Evolutionary conservation across 2,113 vertebrate species (phyloP).

Genomic region (Oreochromis niloticus): DNA sequence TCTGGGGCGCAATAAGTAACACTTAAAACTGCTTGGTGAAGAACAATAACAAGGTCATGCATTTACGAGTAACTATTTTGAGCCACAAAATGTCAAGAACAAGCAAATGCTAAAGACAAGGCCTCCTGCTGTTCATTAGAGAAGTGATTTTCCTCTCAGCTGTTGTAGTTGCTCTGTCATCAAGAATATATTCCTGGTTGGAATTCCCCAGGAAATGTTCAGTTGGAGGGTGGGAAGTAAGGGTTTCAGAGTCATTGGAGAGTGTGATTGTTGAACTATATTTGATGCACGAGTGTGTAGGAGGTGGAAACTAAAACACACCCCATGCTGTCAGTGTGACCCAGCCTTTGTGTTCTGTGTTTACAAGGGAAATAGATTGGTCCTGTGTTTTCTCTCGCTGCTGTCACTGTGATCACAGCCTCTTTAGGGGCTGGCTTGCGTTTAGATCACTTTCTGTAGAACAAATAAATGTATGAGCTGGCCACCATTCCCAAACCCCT

Average conservation of each 20-base stretch:
- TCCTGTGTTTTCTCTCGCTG: constrained; percentile 16
- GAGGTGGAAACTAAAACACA: constrained; percentile 61
- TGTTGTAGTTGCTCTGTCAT: constrained; percentile 60
- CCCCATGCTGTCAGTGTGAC: constrained; percentile 53
- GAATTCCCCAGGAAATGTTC: constrained; percentile 67
- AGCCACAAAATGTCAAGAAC: neutral
- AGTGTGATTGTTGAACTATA: constrained; percentile 60
- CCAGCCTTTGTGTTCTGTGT: constrained; percentile 42
- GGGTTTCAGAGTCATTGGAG: constrained; percentile 40
- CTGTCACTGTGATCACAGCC: constrained; percentile 45
- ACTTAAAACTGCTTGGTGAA: neutral
- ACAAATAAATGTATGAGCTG: constrained; percentile 13
- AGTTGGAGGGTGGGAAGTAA: constrained; percentile 27
- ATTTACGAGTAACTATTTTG: neutral
- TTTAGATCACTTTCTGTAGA: constrained; percentile 22
- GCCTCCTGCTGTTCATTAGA: constrained; percentile 26
- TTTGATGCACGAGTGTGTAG: constrained; percentile 60
- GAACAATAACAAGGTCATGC: neutral
- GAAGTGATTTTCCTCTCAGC: constrained; percentile 53
- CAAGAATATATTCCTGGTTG: constrained; percentile 56
- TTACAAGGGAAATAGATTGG: constrained; percentile 33
- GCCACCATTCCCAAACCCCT: neutral
- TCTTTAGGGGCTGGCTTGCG: constrained; percentile 35
- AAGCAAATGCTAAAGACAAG: neutral
- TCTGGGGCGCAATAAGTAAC: neutral